These are phyloP conservation scores for Hoplostethus atlanticus DNA, from an alignment of 2,797 vertebrate species.

Conservation along the genomic window DNA sequence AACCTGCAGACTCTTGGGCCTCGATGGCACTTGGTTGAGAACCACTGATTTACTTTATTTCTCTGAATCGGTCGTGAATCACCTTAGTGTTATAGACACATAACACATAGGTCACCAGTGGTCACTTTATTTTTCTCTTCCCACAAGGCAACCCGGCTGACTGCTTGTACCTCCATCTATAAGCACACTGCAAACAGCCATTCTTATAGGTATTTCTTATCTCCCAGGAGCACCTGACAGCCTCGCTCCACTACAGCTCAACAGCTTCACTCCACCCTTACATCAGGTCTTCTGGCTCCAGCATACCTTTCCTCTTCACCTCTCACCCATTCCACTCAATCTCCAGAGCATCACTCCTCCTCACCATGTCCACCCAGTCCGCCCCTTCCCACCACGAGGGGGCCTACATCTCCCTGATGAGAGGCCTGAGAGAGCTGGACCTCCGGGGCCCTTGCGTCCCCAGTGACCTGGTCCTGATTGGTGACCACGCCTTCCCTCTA, in stretches of 20 bases:
- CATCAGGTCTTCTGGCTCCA: background rate
- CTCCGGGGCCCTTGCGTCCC: conserved; percentile 56
- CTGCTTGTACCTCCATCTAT: background rate
- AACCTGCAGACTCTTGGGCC: background rate
- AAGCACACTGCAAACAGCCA: background rate
- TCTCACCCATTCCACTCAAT: background rate
- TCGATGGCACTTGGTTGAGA: background rate
- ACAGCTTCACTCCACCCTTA: background rate
- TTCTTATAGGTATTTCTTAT: too few species aligned
- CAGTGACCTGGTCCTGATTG: conserved; percentile 83
- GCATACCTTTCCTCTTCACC: background rate
- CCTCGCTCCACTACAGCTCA: background rate
- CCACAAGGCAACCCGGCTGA: background rate
- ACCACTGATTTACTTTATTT: background rate
- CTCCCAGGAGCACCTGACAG: too few species aligned
- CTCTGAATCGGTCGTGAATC: background rate
- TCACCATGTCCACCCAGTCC: conserved; percentile 55
- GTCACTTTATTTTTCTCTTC: background rate
- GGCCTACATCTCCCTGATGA: conserved; percentile 77
- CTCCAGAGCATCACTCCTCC: background rate
- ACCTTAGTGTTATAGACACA: background rate
- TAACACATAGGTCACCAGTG: background rate
- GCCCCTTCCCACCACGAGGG: conserved; percentile 19
- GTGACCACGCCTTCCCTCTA: conserved; percentile 85
- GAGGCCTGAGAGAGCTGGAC: conserved; percentile 80